Base-by-base conservation (phyloP, 30 jellyfish, hydroid and myxozoan species). In the Aurelia coerulea region DNA sequence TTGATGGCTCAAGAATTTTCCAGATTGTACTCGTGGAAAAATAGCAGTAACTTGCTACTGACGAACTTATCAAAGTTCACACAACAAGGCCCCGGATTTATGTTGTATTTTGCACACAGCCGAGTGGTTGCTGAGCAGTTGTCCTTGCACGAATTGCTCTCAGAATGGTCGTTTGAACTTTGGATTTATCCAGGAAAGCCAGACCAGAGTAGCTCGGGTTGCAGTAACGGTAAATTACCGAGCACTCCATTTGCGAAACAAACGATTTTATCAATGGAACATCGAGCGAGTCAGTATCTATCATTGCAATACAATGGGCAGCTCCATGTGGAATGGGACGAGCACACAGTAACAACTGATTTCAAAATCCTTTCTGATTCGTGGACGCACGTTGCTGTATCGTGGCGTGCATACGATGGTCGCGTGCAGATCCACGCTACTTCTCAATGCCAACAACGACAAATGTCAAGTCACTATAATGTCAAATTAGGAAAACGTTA, bases 331-430 rank as follows among this genome's bases (percentile, higher is more conserved):
- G 86, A 76, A 42, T 86, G 95, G 95, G 86, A 86, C 53, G 68
- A 52, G 34, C 18, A 9, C 70, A 11, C 81, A 4, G 54, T 74
- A 32, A 34, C 79, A 9, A 73, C 83, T 12, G 19, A 23, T 50
- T 46, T 62, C 83, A 23, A 4, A 10, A 65, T 85, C 17, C 78
- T 29, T 5, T 42, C 88, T 15, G 33, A 73, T 52, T 41, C 49
- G 49, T 85, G 94, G 94, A 75, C 86, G 1, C 94, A 85, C 42
- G 37, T 74, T 32, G 53, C 94, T 17, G 81, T 76, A 10, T 76
- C 89, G 8, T 86, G 95, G 95, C 68, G 95, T 37, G 50, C 89
- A 9, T 67, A 86, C 65, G 95, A 86, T 59, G 95, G 95, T 29
- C 79, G 90, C 11, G 42, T 86, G 70, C 74, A 65, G 54, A 31